phyloP scores from a whole-genome alignment of 2,888 invertebrate genomes.

The Tiphia femorata region DNA sequence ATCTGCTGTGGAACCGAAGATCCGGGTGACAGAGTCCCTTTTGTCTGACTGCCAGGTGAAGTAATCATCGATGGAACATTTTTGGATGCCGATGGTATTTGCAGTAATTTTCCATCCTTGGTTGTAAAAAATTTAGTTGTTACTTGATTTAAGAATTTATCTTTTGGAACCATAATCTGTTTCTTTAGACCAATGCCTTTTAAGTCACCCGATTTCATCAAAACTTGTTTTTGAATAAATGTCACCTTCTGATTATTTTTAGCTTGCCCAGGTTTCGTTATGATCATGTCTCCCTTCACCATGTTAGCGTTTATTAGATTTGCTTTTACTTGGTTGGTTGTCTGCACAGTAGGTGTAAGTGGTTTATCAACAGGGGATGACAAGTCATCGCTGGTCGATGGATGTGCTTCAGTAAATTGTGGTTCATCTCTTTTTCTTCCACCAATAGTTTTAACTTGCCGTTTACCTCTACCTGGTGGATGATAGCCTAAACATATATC shows the following conservation, averaged over 20 bases:
- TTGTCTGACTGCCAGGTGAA: constrained; percentile 20
- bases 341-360: constrained; percentile 55
- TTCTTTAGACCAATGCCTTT: constrained; percentile 54
- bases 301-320: constrained; percentile 70
- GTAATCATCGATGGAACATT: constrained; percentile 17
- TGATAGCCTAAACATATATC: constrained; percentile 17
- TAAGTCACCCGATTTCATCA: constrained; percentile 56
- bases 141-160: constrained; percentile 41
- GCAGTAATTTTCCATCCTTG: constrained; percentile 54
- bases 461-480: constrained; percentile 44
- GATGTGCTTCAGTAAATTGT: constrained; percentile 18
- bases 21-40: constrained; percentile 21
- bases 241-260: constrained; percentile 58
- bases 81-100: constrained; percentile 37
- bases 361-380: constrained; percentile 45
- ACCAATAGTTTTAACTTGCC: constrained; percentile 47
- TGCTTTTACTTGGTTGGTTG: constrained; percentile 70
- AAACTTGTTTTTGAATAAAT: constrained; percentile 61
- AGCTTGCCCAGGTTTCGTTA: constrained; percentile 63
- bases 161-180: constrained; percentile 51
- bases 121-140: constrained; percentile 42
- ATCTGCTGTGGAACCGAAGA: constrained; percentile 26
- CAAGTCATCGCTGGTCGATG: constrained; percentile 32
- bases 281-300: constrained; percentile 65
- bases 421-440: constrained; percentile 59